Conservation (phyloP, 2,113 vertebrate species). For the Caracal caracal region DNA sequence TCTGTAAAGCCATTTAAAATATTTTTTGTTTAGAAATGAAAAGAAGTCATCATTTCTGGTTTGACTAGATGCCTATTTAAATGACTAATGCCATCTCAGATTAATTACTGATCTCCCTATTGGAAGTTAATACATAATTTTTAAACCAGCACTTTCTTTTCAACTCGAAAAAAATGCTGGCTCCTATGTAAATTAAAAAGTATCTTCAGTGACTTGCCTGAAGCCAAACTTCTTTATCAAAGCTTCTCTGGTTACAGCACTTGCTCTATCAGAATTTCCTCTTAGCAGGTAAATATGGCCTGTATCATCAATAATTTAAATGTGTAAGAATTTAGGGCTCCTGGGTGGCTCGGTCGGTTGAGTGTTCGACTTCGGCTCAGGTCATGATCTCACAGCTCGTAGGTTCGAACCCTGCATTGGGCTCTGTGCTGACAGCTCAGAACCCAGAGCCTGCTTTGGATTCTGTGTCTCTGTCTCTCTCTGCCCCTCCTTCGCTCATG, state of each 20-base stretch:
- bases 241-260: not conserved
- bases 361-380: too few species aligned
- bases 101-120: not conserved
- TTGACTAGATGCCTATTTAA: conserved; percentile 29
- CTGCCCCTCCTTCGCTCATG: too few species aligned
- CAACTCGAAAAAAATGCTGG: not conserved
- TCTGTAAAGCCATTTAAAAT: not conserved
- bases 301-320: not conserved
- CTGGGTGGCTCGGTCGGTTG: too few species aligned
- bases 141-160: conserved; percentile 25
- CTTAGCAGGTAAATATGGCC: not conserved
- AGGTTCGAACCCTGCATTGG: too few species aligned
- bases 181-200: not conserved
- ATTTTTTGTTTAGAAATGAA: conserved; percentile 19
- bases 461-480: too few species aligned
- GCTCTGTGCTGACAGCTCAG: too few species aligned
- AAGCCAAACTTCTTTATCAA: not conserved
- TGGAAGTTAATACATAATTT: not conserved
- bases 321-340: not conserved
- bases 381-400: too few species aligned
- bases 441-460: too few species aligned
- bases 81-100: not conserved
- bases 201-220: not conserved
- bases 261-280: not conserved
- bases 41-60: not conserved